Conservation (phyloP, 1,140 invertebrate species). For the Cotesia glomerata region DNA sequence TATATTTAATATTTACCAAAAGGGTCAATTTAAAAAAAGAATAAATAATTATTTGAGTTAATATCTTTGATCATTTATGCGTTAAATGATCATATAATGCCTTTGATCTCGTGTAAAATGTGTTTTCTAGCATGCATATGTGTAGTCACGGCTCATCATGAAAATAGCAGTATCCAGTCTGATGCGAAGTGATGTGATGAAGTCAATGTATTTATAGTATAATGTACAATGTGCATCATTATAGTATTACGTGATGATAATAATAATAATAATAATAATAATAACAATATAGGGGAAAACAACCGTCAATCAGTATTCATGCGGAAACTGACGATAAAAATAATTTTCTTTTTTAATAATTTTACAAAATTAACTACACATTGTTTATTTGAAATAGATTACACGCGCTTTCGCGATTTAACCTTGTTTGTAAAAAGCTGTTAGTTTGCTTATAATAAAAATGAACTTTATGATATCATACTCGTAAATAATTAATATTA, state of each 20-base stretch:
- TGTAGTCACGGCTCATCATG: background rate
- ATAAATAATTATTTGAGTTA: background rate
- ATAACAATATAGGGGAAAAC: no score
- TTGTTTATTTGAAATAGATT: no score
- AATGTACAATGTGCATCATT: background rate
- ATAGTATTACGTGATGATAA: background rate
- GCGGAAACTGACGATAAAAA: no score
- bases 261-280: no score
- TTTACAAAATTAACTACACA: no score
- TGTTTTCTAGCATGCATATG: background rate
- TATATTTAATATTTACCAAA: background rate
- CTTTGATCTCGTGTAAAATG: background rate
- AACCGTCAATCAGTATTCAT: no score
- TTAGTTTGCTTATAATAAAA: no score
- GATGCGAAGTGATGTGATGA: background rate
- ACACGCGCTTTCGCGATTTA: no score
- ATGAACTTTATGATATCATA: no score
- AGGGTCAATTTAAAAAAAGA: background rate
- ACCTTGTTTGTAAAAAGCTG: no score
- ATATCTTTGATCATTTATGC: background rate
- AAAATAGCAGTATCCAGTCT: background rate
- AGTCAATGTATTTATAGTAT: slow-evolving; percentile 15
- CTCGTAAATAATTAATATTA: no score
- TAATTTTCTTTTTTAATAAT: no score
- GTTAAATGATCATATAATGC: background rate